Evolutionary conservation across 2,797 vertebrate species (phyloP).

Genomic region (Taeniopygia guttata): DNA sequence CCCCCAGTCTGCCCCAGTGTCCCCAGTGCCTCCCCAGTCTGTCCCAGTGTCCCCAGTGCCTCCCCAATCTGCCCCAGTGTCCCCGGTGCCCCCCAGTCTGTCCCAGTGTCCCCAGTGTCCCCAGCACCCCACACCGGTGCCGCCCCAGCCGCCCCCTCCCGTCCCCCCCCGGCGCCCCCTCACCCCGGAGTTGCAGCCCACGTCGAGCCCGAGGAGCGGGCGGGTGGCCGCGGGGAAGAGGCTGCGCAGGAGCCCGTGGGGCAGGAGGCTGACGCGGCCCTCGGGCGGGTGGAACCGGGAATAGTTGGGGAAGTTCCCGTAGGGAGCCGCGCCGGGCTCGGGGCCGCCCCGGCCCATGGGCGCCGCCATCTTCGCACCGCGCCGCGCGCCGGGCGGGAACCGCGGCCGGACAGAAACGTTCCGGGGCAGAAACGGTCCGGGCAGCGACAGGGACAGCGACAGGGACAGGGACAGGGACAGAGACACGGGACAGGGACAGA

Average conservation of each 20-base stretch:
- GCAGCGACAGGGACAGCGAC: too few relatives aligned
- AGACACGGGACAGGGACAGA: too few relatives aligned
- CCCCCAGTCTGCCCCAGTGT: too few relatives aligned
- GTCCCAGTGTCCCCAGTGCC: too few relatives aligned
- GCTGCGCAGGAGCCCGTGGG: background rate
- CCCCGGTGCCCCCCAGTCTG: too few relatives aligned
- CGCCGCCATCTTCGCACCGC: constrained; percentile 24
- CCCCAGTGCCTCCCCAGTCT: too few relatives aligned
- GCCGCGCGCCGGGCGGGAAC: background rate
- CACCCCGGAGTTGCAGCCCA: constrained; percentile 22
- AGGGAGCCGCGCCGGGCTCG: background rate
- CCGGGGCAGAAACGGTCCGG: too few relatives aligned
- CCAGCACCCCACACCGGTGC: background rate
- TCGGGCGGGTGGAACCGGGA: background rate
- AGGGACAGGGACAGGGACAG: too few relatives aligned
- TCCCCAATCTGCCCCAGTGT: background rate
- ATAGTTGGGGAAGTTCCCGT: background rate
- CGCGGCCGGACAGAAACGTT: background rate
- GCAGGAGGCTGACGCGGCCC: background rate
- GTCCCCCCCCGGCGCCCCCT: background rate
- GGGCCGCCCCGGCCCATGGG: accelerated
- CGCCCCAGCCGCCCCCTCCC: background rate
- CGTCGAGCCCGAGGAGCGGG: background rate
- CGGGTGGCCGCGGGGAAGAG: background rate
- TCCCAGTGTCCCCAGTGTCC: background rate